Conservation (phyloP, 2,888 invertebrate species). For the Melikaiella ostensackeni region DNA sequence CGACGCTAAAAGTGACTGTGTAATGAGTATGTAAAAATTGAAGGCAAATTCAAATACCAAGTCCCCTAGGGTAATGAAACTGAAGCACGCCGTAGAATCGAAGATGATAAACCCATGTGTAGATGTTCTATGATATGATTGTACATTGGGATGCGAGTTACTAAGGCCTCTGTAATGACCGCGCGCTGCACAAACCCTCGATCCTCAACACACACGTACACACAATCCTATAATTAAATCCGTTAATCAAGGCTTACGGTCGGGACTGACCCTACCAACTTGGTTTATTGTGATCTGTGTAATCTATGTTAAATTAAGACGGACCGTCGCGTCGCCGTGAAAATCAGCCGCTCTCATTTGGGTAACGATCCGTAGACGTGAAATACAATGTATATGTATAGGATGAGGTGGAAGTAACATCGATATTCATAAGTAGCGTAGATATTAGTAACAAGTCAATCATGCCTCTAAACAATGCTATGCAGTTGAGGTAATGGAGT, state of each 20-base stretch:
- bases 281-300: slow-evolving; percentile 76
- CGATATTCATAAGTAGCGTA: background rate
- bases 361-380: background rate
- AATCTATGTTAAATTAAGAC: slow-evolving; percentile 76
- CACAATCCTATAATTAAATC: slow-evolving; percentile 75
- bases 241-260: slow-evolving; percentile 77
- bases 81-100: background rate
- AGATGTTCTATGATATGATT: background rate
- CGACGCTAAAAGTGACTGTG: background rate
- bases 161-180: slow-evolving; percentile 71
- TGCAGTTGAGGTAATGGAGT: background rate
- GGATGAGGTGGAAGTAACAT: background rate
- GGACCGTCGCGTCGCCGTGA: slow-evolving; percentile 67
- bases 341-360: slow-evolving; percentile 13
- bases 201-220: slow-evolving; percentile 49
- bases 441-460: background rate
- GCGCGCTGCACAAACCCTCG: slow-evolving; percentile 63
- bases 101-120: background rate
- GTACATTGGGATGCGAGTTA: slow-evolving; percentile 67
- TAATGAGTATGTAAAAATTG: background rate
- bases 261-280: slow-evolving; percentile 75
- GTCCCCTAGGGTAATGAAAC: background rate
- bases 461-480: background rate
- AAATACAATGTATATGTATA: background rate
- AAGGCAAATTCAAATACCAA: background rate